A percentile compares a stretch with the other conserved stretches of the same genome.
phyloP scores from a whole-genome alignment of 2,888 invertebrate genomes.

The Ennomos erosarius region DNA sequence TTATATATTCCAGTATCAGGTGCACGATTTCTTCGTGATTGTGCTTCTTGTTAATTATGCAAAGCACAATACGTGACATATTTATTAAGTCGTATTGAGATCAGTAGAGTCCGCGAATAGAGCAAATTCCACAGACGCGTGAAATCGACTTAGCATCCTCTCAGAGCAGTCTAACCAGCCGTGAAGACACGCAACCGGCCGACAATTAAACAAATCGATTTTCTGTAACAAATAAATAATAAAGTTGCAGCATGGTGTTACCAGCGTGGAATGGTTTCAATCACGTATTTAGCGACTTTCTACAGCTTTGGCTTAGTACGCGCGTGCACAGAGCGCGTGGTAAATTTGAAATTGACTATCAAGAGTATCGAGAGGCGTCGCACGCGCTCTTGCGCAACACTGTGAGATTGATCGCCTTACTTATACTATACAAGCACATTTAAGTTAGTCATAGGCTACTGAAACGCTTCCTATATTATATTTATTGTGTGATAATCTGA shows the following conservation, averaged over 20 bases:
- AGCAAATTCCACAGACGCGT: slow-evolving; percentile 20
- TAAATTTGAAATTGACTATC: slow-evolving; percentile 48
- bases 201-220: slow-evolving; percentile 30
- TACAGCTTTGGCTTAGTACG: slow-evolving; percentile 51
- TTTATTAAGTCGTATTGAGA: too few species aligned
- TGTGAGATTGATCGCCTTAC: slow-evolving; percentile 34
- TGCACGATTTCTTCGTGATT: too few species aligned
- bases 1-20: too few species aligned
- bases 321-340: slow-evolving; percentile 41
- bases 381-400: slow-evolving; percentile 59
- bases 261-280: slow-evolving; percentile 53
- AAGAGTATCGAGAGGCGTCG: slow-evolving; percentile 45
- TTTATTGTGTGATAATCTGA: slow-evolving; percentile 24
- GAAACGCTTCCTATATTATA: slow-evolving; percentile 37
- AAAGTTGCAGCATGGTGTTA: slow-evolving; percentile 34
- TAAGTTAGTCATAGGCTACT: slow-evolving; percentile 18
- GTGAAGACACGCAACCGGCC: slow-evolving; percentile 30
- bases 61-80: too few species aligned
- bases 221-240: slow-evolving; percentile 42
- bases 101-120: neutral
- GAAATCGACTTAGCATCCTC: slow-evolving; percentile 38
- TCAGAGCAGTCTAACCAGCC: slow-evolving; percentile 20
- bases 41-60: too few species aligned
- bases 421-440: too few species aligned
- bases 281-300: slow-evolving; percentile 68